These are phyloP conservation scores for Eristalis pertinax DNA, from an alignment of 2,888 invertebrate species.

Conservation along the genomic window DNA sequence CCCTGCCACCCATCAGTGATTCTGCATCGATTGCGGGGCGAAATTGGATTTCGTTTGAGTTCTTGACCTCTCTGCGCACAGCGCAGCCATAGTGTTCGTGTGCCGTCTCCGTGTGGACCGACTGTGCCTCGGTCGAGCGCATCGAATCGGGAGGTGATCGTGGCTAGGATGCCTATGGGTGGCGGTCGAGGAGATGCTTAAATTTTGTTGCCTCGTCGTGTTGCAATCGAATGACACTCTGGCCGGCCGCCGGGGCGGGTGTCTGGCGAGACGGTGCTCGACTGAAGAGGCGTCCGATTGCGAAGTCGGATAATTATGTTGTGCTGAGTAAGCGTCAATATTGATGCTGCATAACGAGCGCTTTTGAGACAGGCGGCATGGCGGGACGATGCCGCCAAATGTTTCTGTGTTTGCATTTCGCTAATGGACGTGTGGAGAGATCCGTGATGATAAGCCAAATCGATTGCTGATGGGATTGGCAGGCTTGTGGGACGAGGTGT, in stretches of 20 bases:
- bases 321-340: conserved; percentile 67
- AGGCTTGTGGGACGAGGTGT: not conserved
- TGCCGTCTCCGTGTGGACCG: conserved; percentile 6
- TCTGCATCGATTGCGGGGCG: conserved; percentile 36
- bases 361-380: not conserved
- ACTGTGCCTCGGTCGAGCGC: conserved; percentile 34
- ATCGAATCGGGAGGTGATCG: conserved; percentile 30
- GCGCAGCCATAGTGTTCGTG: conserved; percentile 4
- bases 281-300: conserved; percentile 46
- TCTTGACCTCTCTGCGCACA: conserved; percentile 54
- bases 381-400: too few species aligned
- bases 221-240: conserved; percentile 53
- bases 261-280: conserved; percentile 3
- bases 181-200: conserved; percentile 54
- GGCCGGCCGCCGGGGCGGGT: not conserved
- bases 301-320: conserved; percentile 56
- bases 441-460: not conserved
- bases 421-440: not conserved
- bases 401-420: not conserved
- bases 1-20: conserved; percentile 32
- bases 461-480: not conserved
- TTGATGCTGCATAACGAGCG: conserved; percentile 60
- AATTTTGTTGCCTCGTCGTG: conserved; percentile 32
- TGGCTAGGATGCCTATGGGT: conserved; percentile 57
- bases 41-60: conserved; percentile 68